A percentile compares a stretch with the other conserved stretches of the same genome.
Conservation (phyloP, 2,797 vertebrate species). For the Pogonophryne albipinna region DNA sequence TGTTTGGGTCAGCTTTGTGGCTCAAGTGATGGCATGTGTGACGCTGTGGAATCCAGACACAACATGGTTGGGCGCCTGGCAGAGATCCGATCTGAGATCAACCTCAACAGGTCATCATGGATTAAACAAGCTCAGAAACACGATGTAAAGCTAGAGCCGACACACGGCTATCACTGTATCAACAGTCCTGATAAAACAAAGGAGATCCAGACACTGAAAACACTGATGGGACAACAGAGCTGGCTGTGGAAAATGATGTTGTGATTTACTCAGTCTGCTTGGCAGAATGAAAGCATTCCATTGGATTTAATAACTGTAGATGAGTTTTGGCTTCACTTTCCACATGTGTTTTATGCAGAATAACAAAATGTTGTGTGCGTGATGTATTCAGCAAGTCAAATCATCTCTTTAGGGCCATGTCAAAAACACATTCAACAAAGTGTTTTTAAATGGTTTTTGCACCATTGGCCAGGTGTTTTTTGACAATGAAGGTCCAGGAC, state of each 20-base stretch:
- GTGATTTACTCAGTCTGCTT: conserved; percentile 36
- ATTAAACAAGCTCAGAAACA: conserved; percentile 22
- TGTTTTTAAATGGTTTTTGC: not conserved
- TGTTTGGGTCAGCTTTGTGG: conserved; percentile 7
- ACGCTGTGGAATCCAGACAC: conserved; percentile 35
- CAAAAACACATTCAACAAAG: not conserved
- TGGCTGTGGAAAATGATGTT: conserved; percentile 12
- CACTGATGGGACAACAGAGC: conserved; percentile 37
- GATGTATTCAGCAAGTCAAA: conserved; percentile 20
- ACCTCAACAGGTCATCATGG: conserved; percentile 27
- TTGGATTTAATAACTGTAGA: conserved; percentile 25
- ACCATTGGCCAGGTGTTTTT: not conserved
- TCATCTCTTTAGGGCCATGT: conserved; percentile 1
- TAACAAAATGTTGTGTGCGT: conserved; percentile 22
- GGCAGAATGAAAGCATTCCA: conserved; percentile 50
- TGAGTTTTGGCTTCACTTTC: conserved; percentile 18
- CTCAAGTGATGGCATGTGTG: conserved; percentile 1
- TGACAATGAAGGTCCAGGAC: not conserved
- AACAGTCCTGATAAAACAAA: conserved; percentile 39
- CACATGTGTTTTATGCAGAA: conserved; percentile 39
- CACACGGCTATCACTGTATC: conserved; percentile 7
- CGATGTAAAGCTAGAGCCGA: conserved; percentile 10
- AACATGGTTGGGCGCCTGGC: conserved; percentile 27
- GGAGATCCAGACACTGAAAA: conserved; percentile 29
- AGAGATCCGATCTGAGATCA: conserved; percentile 24